Conservation (phyloP, 2,113 vertebrate species). For the Pomatorhinus ruficollis region DNA sequence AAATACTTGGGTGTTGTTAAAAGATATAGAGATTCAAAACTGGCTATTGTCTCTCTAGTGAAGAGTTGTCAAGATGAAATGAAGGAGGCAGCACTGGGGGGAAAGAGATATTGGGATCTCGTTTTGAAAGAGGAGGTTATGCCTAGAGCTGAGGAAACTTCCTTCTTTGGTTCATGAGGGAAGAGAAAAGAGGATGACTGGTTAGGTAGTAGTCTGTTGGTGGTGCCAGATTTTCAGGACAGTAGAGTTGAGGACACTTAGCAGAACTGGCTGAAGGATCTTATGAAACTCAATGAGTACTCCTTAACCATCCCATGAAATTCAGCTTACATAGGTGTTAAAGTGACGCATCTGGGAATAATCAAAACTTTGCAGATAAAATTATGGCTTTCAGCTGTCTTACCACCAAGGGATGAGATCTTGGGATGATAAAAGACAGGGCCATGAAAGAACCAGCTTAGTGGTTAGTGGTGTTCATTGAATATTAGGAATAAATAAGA, state of each 20-base stretch:
- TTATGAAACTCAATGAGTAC: background rate
- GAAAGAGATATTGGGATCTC: background rate
- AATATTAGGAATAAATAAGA: background rate
- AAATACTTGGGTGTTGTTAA: slow-evolving; percentile 2
- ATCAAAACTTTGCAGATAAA: background rate
- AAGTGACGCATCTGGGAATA: background rate
- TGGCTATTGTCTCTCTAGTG: background rate
- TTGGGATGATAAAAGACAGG: background rate
- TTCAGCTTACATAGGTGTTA: background rate
- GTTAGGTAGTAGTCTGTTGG: background rate
- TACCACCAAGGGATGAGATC: background rate
- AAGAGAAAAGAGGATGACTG: background rate
- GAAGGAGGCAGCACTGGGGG: background rate
- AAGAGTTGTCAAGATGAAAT: background rate
- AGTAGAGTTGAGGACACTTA: background rate
- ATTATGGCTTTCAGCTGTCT: background rate
- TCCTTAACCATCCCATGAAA: background rate
- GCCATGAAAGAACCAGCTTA: background rate
- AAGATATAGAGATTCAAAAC: background rate
- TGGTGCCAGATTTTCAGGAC: background rate
- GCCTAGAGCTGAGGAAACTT: background rate
- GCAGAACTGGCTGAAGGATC: background rate
- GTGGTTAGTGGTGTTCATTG: background rate
- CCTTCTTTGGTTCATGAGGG: background rate
- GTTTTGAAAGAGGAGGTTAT: background rate